Evolutionary conservation across 2,797 vertebrate species (phyloP), one percentile per base, ranked within the genome.

Genomic region (Smutsia gigantea): DNA sequence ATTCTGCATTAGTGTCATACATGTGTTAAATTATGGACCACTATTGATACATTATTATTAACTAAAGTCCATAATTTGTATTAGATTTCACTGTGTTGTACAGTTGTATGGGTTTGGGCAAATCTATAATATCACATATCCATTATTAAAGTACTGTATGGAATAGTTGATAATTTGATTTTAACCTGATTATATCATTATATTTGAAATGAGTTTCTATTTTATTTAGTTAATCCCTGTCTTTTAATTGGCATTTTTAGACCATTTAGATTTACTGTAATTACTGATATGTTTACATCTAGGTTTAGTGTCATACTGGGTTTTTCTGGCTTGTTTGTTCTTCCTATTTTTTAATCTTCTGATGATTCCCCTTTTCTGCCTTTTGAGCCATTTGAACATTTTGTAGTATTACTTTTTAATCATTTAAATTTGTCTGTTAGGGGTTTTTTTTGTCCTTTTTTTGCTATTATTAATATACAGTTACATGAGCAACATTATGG

Each of bases 141-240:
- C 18, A 78, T 19, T 87, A 14, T 78, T 88, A 78, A 87, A 83
- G 63, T 92, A 64, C 46, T 19, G n/a, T 78, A 81, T 4, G 27
- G 31, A 77, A 71, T 82, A 92, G 21, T 72, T 87, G 63, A 88
- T 88, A 63, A 19, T 88, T 86, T 96, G 46, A 66, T 88, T 85
- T 89, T 89, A 92, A 81, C 15, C 61, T 72, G 14, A 27, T 31
- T 92, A 9, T 81, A 25, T 85, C 46, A 90, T 88, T 89, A 46
- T 92, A 61, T 89, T 68, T 92, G 29, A 68, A 68, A n/a, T 85
- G 53, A 25, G 18, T 94, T 95, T 86, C 42, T 95, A 69, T 69
- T 88, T 14, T 92, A 25, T 92, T 79, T 66, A 46, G 49, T 46
- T 10, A 92, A 5, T 59, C 27, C 85, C 27, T 93, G 39, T 66